Conservation (phyloP, 2,888 invertebrate genomes). For the Mesorhabditis sp. region DNA sequence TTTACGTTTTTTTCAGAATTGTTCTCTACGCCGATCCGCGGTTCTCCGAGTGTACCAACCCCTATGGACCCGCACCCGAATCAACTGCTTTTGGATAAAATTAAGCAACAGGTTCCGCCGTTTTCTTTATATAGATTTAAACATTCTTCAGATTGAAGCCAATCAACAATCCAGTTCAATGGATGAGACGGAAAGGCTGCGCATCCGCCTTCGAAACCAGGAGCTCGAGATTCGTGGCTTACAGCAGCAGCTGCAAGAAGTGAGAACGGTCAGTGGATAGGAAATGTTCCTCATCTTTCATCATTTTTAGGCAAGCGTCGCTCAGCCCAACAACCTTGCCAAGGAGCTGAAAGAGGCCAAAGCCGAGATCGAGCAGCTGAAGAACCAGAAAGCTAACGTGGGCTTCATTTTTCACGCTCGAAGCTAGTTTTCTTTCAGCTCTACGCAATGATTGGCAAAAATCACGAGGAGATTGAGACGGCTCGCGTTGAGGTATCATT, state of each 20-base stretch:
- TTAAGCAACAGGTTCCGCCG: neutral
- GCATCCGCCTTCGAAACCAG: neutral
- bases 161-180: too few species aligned
- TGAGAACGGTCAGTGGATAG: neutral
- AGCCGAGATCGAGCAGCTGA: neutral
- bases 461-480: neutral
- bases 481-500: neutral
- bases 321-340: neutral
- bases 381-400: constrained; percentile 1
- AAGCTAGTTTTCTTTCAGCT: neutral
- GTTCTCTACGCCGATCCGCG: neutral
- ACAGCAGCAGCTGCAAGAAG: neutral
- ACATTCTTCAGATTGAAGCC: too few species aligned
- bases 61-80: constrained; percentile 1
- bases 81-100: neutral
- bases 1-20: neutral
- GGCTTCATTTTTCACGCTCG: neutral
- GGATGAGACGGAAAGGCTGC: neutral
- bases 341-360: neutral
- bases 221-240: neutral
- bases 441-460: constrained; percentile 4
- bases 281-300: neutral
- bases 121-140: neutral
- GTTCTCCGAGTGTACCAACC: neutral
- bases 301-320: neutral